Conservation (phyloP, 2,113 vertebrate genomes). For the Paralichthys olivaceus region DNA sequence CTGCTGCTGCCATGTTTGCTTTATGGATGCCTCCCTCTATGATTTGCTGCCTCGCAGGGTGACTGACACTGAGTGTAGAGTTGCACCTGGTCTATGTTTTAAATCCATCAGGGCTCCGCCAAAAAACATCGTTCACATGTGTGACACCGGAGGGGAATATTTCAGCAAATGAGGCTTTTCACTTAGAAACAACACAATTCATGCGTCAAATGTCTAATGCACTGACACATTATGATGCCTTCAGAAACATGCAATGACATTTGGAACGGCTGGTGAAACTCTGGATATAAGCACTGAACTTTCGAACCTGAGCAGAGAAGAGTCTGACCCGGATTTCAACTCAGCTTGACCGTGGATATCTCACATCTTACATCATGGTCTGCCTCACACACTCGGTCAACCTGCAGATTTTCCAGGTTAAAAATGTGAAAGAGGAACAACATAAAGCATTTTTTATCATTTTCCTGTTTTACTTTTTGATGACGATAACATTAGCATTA, state of each 20-base stretch:
- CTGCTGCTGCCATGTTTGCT: constrained; percentile 74
- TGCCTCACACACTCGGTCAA: constrained; percentile 19
- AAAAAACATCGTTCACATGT: constrained; percentile 48
- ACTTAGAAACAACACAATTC: constrained; percentile 32
- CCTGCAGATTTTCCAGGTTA: background rate
- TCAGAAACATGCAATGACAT: constrained; percentile 51
- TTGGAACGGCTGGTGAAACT: constrained; percentile 36
- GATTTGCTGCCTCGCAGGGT: constrained; percentile 57
- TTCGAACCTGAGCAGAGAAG: constrained; percentile 33
- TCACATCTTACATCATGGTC: constrained; percentile 4
- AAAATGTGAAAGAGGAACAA: background rate
- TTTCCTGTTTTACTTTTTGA: too few relatives aligned
- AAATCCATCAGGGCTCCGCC: constrained; percentile 50
- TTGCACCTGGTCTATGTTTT: constrained; percentile 57
- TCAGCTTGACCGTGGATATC: constrained; percentile 39
- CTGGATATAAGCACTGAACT: constrained; percentile 29
- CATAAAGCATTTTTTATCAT: background rate
- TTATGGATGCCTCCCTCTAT: constrained; percentile 72
- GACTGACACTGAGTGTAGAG: constrained; percentile 68
- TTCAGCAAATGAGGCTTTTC: constrained; percentile 35
- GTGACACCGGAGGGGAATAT: constrained; percentile 52
- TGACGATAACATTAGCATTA: too few relatives aligned
- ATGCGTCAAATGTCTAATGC: constrained; percentile 38
- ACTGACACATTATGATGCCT: constrained; percentile 25
- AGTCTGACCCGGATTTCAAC: constrained; percentile 55